phyloP scores from a whole-genome alignment of 2,888 invertebrate genomes.

The Glyphotaelius pellucidus region DNA sequence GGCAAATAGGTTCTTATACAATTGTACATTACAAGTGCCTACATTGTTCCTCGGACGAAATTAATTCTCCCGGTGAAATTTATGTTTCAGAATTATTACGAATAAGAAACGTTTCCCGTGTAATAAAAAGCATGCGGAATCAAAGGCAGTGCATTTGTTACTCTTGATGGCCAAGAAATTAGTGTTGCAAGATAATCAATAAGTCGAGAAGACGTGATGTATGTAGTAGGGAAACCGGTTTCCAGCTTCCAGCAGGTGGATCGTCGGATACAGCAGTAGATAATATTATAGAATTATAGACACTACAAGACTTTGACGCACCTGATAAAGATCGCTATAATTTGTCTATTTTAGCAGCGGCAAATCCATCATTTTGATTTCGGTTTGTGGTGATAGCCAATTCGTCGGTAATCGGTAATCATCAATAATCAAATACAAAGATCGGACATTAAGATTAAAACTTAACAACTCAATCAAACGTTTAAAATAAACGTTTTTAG shows the following conservation, averaged over 20 bases:
- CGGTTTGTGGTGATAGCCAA: background rate
- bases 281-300: background rate
- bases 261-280: slow-evolving; percentile 9
- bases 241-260: background rate
- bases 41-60: background rate
- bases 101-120: background rate
- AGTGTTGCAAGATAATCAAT: slow-evolving; percentile 25
- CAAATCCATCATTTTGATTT: background rate
- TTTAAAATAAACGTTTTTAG: background rate
- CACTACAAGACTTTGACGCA: background rate
- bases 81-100: background rate
- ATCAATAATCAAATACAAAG: background rate
- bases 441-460: background rate
- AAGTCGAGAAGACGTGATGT: slow-evolving; percentile 12
- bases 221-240: background rate
- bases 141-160: background rate
- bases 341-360: background rate
- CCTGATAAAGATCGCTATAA: background rate
- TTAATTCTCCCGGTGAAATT: background rate
- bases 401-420: background rate
- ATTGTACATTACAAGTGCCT: background rate
- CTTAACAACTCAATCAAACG: background rate
- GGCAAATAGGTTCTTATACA: background rate
- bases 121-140: background rate
- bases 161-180: slow-evolving; percentile 14